Evolutionary conservation across 2,888 invertebrate species (phyloP).

Genomic region (Antitype chi): DNA sequence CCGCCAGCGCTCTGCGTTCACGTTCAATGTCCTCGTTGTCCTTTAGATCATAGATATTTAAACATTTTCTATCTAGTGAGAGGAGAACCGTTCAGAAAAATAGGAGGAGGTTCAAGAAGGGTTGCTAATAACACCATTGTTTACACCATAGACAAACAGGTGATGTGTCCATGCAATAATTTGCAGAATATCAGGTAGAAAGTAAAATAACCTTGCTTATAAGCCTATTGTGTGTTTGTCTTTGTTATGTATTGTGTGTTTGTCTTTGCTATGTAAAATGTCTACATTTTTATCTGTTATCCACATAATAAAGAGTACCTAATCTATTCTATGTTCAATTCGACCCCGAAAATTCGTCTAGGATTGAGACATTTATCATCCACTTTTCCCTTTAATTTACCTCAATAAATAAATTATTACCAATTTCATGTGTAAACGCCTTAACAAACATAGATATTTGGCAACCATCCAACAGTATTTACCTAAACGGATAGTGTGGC

Average conservation of each 20-base stretch:
- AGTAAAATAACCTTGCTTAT: background rate
- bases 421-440: conserved; percentile 25
- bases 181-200: background rate
- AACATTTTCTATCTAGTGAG: too few species aligned
- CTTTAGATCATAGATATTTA: too few species aligned
- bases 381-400: background rate
- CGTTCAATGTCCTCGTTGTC: too few species aligned
- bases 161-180: background rate
- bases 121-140: too few species aligned
- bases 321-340: background rate
- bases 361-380: background rate
- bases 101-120: too few species aligned
- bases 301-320: background rate
- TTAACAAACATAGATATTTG: conserved; percentile 38
- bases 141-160: background rate
- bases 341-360: background rate
- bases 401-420: background rate
- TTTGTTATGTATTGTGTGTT: background rate
- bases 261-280: background rate
- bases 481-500: conserved; percentile 55
- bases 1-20: too few species aligned
- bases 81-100: too few species aligned
- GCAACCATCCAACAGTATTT: conserved; percentile 55
- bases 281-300: too few species aligned
- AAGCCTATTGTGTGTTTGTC: background rate